Base-by-base conservation (phyloP, 2,113 vertebrate species). In the Lampris incognitus region DNA sequence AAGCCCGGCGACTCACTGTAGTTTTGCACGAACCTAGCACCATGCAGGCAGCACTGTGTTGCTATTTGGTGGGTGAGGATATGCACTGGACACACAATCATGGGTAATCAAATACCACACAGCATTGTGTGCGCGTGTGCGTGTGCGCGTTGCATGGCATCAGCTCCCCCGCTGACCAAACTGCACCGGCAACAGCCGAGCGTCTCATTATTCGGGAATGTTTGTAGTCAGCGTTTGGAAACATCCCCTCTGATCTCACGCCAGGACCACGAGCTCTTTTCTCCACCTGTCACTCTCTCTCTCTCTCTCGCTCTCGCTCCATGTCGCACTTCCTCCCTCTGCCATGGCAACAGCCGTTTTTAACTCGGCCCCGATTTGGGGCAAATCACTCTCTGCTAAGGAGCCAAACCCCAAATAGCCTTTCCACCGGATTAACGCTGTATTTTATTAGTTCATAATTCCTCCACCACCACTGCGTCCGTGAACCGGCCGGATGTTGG, bases 371-470 rank as follows among this genome's bases (percentile, higher is more conserved):
- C 76, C 59, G 78, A 88, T 88, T 88, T 70, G 62, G 76, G 86
- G 88, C 83, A 86, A 82, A 85, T 76, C 9, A 64, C 46, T 76
- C 71, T 68, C 78, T 90, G 93, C 88, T 91, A 92, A 90, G 79
- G 66, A 38, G 63, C 71, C 64, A 83, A 68, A 85, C 85, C 85
- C 87, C 84, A 85, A 81, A 85, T 75, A 85, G 78, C 87, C 87
- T 77, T 82, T 82, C 56, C 77, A 75, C 74, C 59, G 82, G 84
- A 88, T 91, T 90, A 89, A 88, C 87, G 91, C 89, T 84, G 69
- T 79, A 81, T 71, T 74, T 75, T 37, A 66, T 85, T 83, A 74
- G 91, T 90, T 85, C 90, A 85, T 87, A 91, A 90, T 89, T 87
- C 85, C 85, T 67, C 79, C 83, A 85, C 79, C 83, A 85, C 66